Base-by-base conservation (phyloP, 23 tunicate genomes). In the Styela clava region DNA sequence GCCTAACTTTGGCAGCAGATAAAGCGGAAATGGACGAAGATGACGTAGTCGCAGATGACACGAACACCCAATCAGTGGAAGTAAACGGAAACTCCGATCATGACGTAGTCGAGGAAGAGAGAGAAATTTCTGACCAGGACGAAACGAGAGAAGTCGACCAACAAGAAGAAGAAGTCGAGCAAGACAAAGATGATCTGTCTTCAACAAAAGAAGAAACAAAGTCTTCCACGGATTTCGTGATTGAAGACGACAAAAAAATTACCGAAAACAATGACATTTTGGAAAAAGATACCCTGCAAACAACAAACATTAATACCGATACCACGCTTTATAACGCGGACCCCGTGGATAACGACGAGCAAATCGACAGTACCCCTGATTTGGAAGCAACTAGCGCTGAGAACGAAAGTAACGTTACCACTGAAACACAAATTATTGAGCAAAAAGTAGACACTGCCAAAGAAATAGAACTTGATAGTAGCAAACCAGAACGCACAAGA, bases 281-380 rank as follows among this genome's bases (percentile, higher is more conserved):
- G 56, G 56, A 44, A 44, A 12, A 44, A 44, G 7, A 44, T 44
- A 44, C 56, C 56, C 9, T 44, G 56, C 56, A 44, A 44, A 44
- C 56, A 44, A 44, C 7, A 5, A 12, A 44, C 12, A 12, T 5
- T 44, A 44, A 44, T 44, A 1, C 12, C 35, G 62, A 76, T 33
- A 27, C 23, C 27, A 64, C 37, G 52, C 0, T 76, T 20, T 51
- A 22, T 35, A 29, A 76, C 65, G 16, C 35, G 37, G 32, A 52
- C 18, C 81, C 65, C 67, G 62, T 56, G n/a, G 33, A 0, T 24
- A 0, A 67, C 21, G 24, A 67, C 22, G 71, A 67, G 22, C 71
- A 67, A 29, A 67, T 25, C 30, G 71, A 67, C n/a, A 67, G 22
- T 19, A 67, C 71, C 71, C 71, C 31, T 16, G 30, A 29, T 67